Evolutionary conservation across 2,797 vertebrate species (phyloP).

Genomic region (Hephaestus fuliginosus): DNA sequence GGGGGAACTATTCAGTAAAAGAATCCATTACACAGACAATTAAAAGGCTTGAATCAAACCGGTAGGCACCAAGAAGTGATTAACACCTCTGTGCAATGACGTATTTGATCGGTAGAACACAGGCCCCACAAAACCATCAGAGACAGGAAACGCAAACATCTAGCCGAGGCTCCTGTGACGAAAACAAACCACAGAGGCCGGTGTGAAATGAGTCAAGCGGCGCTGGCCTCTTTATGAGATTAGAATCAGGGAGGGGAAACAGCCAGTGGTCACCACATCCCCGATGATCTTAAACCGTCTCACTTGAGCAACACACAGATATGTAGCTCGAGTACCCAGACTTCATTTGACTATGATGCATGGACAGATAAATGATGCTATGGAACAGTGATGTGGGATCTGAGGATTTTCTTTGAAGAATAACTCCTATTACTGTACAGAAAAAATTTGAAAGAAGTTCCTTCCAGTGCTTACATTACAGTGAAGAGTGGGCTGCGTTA

Average conservation of each 20-base stretch:
- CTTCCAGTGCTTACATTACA: not conserved
- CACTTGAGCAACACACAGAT: conserved; percentile 30
- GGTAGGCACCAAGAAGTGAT: conserved; percentile 47
- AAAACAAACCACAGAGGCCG: conserved; percentile 63
- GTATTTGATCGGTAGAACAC: conserved; percentile 46
- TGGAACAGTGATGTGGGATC: conserved; percentile 5
- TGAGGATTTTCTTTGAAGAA: conserved; percentile 8
- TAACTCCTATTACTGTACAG: conserved; percentile 6
- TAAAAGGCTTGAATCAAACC: conserved; percentile 53
- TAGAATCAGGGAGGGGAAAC: conserved; percentile 68
- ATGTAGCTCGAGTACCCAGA: conserved; percentile 16
- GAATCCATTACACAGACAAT: conserved; percentile 68
- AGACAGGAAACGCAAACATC: conserved; percentile 70
- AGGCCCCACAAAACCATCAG: conserved; percentile 54
- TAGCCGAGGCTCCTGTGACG: conserved; percentile 64
- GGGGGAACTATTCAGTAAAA: conserved; percentile 44
- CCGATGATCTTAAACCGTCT: conserved; percentile 43
- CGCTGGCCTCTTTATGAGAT: conserved; percentile 56
- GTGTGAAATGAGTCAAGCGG: conserved; percentile 76
- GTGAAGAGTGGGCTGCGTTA: conserved; percentile 9
- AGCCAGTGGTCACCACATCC: conserved; percentile 68
- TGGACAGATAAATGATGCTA: not conserved
- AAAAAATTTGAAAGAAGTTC: not conserved
- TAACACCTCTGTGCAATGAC: conserved; percentile 66
- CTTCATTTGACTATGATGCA: not conserved